Conservation (phyloP, 2,888 invertebrate species). For the Neoscelio sp. region DNA sequence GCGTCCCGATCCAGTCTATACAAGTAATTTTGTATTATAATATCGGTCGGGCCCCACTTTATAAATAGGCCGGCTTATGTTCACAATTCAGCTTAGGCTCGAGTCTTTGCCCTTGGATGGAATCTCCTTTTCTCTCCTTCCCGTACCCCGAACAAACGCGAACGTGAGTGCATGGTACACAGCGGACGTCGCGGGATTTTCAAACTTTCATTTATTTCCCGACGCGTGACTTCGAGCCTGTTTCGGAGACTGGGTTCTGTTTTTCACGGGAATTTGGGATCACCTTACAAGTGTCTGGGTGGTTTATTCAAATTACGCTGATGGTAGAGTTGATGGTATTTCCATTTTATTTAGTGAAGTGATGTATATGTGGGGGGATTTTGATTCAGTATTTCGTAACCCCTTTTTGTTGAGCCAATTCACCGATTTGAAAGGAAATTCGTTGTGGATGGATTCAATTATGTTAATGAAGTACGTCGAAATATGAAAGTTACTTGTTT, state of each 20-base stretch:
- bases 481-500: no score
- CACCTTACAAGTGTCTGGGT: slow-evolving; percentile 4
- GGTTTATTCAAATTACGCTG: background rate
- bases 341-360: no score
- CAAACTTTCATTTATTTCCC: slow-evolving; percentile 24
- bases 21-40: slow-evolving; percentile 71
- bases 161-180: slow-evolving; percentile 38
- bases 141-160: slow-evolving; percentile 32
- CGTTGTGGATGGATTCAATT: no score
- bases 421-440: no score
- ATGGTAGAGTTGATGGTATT: no score
- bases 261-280: slow-evolving; percentile 1
- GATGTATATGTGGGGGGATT: background rate
- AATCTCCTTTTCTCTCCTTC: slow-evolving; percentile 47
- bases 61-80: slow-evolving; percentile 77
- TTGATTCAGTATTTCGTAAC: background rate
- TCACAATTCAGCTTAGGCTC: slow-evolving; percentile 67
- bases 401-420: no score
- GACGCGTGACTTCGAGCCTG: slow-evolving; percentile 43
- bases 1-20: slow-evolving; percentile 66
- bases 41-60: slow-evolving; percentile 75
- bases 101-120: slow-evolving; percentile 50
- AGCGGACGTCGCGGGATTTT: slow-evolving; percentile 38
- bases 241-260: slow-evolving; percentile 4
- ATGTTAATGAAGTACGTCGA: no score